phyloP scores from a whole-genome alignment of 1,140 invertebrate genomes.

The Orussus abietinus region DNA sequence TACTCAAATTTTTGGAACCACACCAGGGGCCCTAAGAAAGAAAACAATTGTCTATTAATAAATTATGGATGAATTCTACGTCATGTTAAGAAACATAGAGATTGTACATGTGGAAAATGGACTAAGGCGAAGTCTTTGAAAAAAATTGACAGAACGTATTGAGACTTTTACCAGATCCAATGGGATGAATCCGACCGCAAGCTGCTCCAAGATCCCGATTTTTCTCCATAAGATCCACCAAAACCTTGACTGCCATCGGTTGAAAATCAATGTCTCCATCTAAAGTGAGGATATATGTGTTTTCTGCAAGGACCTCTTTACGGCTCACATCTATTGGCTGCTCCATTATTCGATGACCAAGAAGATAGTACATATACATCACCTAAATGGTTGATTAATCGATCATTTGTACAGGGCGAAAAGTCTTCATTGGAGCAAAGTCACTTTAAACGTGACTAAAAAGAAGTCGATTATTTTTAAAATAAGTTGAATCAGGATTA shows the following conservation, averaged over 20 bases:
- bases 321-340: constrained; percentile 63
- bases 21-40: constrained; percentile 79
- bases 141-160: too few species aligned
- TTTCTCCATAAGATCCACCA: constrained; percentile 89
- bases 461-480: too few species aligned
- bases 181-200: constrained; percentile 89
- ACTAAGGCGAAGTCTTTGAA: too few species aligned
- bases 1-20: constrained; percentile 96
- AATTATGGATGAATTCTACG: too few species aligned
- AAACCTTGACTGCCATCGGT: constrained; percentile 77
- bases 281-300: constrained; percentile 85
- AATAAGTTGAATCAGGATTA: background rate
- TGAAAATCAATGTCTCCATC: constrained; percentile 93
- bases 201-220: constrained; percentile 84
- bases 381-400: too few species aligned
- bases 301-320: constrained; percentile 76
- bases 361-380: constrained; percentile 93
- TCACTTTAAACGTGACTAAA: too few species aligned
- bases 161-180: constrained; percentile 70
- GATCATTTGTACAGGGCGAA: too few species aligned
- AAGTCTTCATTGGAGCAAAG: background rate
- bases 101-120: too few species aligned
- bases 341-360: constrained; percentile 79
- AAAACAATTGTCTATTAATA: too few species aligned
- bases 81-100: too few species aligned